These are phyloP conservation scores for Ia io DNA, from an alignment of 2,113 vertebrate species.

Conservation along the genomic window DNA sequence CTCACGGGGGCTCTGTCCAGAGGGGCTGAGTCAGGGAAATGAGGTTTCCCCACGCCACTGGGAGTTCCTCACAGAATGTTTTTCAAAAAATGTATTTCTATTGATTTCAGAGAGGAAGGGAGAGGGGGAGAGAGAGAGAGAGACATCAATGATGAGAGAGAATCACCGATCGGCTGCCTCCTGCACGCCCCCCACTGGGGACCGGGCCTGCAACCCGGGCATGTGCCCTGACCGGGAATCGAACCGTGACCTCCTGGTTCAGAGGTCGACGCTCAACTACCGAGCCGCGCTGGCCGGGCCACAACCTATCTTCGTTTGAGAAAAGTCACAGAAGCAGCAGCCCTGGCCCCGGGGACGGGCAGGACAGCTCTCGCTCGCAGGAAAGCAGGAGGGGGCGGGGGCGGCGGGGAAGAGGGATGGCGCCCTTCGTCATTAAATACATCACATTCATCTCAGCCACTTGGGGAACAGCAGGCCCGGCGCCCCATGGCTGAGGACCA, in stretches of 20 bases:
- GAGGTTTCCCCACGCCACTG: fast-evolving
- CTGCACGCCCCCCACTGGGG: too few relatives aligned
- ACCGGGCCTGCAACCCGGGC: too few relatives aligned
- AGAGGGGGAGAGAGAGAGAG: too few relatives aligned
- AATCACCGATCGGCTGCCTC: too few relatives aligned
- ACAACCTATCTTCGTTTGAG: background rate
- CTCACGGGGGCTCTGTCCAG: fast-evolving
- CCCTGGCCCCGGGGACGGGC: background rate
- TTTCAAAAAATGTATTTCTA: too few relatives aligned
- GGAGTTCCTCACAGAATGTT: background rate
- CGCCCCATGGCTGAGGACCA: background rate
- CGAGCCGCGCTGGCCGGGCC: too few relatives aligned
- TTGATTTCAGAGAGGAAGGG: too few relatives aligned
- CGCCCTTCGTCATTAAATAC: background rate
- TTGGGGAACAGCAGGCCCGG: background rate
- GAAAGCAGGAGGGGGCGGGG: background rate
- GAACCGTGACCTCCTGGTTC: too few relatives aligned
- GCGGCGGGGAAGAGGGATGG: background rate
- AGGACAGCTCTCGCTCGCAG: fast-evolving
- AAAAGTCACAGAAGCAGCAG: too few relatives aligned
- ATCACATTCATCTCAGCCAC: slow-evolving; percentile 1
- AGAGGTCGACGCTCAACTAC: too few relatives aligned
- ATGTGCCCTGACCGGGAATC: too few relatives aligned
- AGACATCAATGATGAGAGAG: too few relatives aligned
- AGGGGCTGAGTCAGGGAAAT: fast-evolving